Evolutionary conservation across 2,888 invertebrate species (phyloP).

Genomic region (Tenthredo notha): DNA sequence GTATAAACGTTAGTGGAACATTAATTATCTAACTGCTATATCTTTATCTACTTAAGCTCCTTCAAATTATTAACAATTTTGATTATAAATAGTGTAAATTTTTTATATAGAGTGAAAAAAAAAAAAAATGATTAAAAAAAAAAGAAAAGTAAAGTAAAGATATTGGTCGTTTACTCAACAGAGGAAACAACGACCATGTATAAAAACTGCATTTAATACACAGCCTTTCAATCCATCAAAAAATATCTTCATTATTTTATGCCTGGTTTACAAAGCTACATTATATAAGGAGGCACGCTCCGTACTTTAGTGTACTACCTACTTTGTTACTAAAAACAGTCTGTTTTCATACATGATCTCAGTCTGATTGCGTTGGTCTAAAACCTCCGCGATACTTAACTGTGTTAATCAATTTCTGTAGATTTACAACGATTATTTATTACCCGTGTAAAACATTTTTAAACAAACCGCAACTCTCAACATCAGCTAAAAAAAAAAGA

Average conservation of each 20-base stretch:
- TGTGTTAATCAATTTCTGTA: conserved; percentile 15
- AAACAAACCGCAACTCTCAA: background rate
- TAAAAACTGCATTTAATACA: conserved; percentile 66
- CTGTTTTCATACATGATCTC: background rate
- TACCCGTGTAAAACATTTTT: background rate
- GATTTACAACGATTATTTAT: conserved; percentile 17
- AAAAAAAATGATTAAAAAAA: conserved; percentile 46
- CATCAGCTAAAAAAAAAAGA: conserved; percentile 1
- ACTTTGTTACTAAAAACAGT: background rate
- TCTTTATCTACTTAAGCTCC: conserved; percentile 70
- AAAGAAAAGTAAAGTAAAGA: conserved; percentile 55
- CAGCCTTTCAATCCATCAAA: conserved; percentile 62
- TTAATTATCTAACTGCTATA: conserved; percentile 68
- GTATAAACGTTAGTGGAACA: conserved; percentile 67
- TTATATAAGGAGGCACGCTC: background rate
- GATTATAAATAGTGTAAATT: conserved; percentile 78
- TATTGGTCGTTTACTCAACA: conserved; percentile 66
- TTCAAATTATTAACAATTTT: conserved; percentile 65
- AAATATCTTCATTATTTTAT: conserved; percentile 50
- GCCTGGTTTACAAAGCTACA: conserved; percentile 59
- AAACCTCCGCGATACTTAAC: background rate
- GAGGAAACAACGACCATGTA: conserved; percentile 68
- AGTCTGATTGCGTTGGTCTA: background rate
- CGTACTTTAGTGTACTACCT: conserved; percentile 1
- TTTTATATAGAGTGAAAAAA: conserved; percentile 76